These are phyloP conservation scores for Copidosoma aretas DNA, from an alignment of 2,888 invertebrate genomes.

Conservation along the genomic window DNA sequence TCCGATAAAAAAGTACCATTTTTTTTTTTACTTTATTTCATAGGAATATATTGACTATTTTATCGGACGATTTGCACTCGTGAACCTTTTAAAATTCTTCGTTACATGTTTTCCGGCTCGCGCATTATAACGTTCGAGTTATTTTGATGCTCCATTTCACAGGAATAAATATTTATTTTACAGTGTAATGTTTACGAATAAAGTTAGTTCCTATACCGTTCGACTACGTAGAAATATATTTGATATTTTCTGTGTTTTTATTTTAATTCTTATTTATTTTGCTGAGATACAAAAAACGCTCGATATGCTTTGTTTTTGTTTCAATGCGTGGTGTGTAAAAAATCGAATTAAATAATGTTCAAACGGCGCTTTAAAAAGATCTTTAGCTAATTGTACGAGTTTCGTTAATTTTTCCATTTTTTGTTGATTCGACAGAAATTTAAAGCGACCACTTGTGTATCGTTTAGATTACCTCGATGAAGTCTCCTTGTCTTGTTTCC, in stretches of 20 bases:
- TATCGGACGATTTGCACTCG: conserved; percentile 32
- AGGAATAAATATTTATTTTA: conserved; percentile 34
- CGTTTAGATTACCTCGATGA: background rate
- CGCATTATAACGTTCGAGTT: conserved; percentile 20
- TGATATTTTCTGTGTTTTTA: conserved; percentile 43
- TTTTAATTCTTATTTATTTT: conserved; percentile 5
- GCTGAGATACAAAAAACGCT: conserved; percentile 52
- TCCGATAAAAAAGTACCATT: conserved; percentile 32
- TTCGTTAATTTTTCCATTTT: background rate
- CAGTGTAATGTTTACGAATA: conserved; percentile 32
- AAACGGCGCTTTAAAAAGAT: background rate
- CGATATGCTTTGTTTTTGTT: conserved; percentile 51
- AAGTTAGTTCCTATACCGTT: conserved; percentile 18
- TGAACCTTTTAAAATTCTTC: conserved; percentile 20
- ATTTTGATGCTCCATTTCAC: conserved; percentile 37
- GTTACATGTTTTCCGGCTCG: conserved; percentile 6
- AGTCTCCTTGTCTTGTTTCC: background rate
- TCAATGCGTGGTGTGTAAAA: conserved; percentile 29
- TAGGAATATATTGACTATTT: conserved; percentile 39
- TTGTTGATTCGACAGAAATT: background rate
- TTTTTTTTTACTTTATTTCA: conserved; percentile 19
- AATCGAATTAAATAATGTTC: conserved; percentile 9
- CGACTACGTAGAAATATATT: conserved; percentile 53
- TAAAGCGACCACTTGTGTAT: background rate
- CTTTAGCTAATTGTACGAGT: background rate